Evolutionary conservation across 2,113 vertebrate species (phyloP), one percentile per base, ranked within the genome.

Genomic region (Scalopus aquaticus): DNA sequence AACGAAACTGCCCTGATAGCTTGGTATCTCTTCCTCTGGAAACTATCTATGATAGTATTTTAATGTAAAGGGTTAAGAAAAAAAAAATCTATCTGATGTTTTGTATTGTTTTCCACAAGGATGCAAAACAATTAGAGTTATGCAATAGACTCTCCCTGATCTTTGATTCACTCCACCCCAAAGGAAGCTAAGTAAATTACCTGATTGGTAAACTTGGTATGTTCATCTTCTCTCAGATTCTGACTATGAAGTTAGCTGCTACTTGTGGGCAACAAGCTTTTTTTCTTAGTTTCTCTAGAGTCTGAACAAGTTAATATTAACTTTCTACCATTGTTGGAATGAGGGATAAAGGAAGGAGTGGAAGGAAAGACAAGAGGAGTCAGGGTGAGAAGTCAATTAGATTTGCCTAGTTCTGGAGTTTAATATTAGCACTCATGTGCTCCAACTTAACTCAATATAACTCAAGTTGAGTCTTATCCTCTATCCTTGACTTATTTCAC

Each of bases 51-150:
- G 1, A 9, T 46, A 35, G 62, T 62, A 60, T 51, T 46, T 24
- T 15, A 77, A 28, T 85, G 64, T 44, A 39, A 80, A 70, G 6
- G 19, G 15, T 83, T 82, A 73, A 93, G 39, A 87, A 69, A 88
- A 85, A 78, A 81, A 49, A 44, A 44, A 44, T 74, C 30, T 60
- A 80, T 17, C 51, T 67, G 42, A 24, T 4, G 5, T 86, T 17
- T 83, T 49, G 9, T n/a, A n/a, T 44, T 44, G 44, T 44, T 44
- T 44, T 44, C 32, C 16, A 35, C 6, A 19, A 74, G 13, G 28
- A 51, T 65, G 3, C 28, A 80, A 73, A 87, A 65, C 12, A 16
- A 16, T 32, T 65, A 11, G 58, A 67, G 6, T 73, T 70, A 67
- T 30, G 30, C n/a, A 4, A 3, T 6, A 60, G n/a, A 26, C 28